These are phyloP conservation scores for Corapipo altera DNA, from an alignment of 2,113 vertebrate genomes.

Conservation along the genomic window DNA sequence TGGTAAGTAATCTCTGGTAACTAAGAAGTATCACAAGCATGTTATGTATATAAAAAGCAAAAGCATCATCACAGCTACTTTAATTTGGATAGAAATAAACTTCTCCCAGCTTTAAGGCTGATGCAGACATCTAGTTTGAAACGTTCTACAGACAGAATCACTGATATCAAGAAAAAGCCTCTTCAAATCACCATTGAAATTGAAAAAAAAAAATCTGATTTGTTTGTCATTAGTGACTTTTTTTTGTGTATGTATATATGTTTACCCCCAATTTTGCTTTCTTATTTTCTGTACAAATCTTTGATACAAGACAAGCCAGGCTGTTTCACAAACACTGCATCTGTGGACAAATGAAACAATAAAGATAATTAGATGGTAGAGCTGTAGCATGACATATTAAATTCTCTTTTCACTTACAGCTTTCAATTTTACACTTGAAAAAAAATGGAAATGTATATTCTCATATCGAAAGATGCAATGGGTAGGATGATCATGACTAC, in stretches of 20 bases:
- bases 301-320: neutral
- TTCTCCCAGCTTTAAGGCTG: neutral
- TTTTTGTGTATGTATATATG: rapidly evolving
- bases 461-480: neutral
- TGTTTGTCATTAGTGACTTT: neutral
- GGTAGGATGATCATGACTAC: neutral
- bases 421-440: constrained; percentile 15
- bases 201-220: neutral
- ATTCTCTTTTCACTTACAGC: neutral
- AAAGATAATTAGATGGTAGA: neutral
- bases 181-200: neutral
- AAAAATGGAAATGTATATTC: neutral
- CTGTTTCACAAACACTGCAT: neutral
- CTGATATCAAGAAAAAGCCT: neutral
- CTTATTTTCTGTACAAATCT: neutral
- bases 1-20: neutral
- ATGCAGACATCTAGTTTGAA: neutral
- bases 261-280: neutral
- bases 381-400: neutral
- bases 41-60: neutral
- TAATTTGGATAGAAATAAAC: neutral
- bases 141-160: neutral
- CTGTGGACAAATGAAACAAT: neutral
- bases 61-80: neutral
- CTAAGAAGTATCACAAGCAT: neutral